Percentiles rank a stretch among this genome's conserved stretches.
Evolutionary conservation across 30 jellyfish, hydroid and myxozoan genomes (phyloP).

Genomic region (Phacellophora camtschatica): DNA sequence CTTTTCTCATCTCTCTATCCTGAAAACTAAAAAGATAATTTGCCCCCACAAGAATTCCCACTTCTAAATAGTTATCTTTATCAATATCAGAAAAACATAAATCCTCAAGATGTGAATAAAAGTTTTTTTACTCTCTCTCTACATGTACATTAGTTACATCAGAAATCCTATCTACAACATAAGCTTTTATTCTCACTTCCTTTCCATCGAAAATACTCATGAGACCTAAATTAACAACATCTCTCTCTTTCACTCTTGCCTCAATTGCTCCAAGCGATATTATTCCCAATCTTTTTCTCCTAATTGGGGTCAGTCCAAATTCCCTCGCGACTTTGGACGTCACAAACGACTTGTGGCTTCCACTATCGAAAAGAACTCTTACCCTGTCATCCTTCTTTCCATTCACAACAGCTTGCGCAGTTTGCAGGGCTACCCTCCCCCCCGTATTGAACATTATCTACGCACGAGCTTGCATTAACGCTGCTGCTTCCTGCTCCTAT

Average conservation of each 20-base stretch:
- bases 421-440: conserved; percentile 18
- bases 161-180: background rate
- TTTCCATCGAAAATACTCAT: background rate
- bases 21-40: background rate
- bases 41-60: background rate
- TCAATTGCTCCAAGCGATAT: background rate
- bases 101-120: background rate
- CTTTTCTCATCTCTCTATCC: background rate
- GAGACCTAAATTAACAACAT: background rate
- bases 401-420: conserved; percentile 2
- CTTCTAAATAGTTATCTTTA: background rate
- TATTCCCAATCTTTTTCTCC: background rate
- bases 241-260: background rate
- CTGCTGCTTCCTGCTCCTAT: too few species aligned
- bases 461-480: background rate
- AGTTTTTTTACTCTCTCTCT: background rate
- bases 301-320: background rate
- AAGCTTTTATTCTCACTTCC: background rate
- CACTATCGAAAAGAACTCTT: background rate
- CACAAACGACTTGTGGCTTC: conserved; percentile 10
- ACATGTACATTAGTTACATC: background rate
- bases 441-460: background rate
- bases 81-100: background rate
- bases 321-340: background rate
- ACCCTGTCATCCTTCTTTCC: background rate